Base-by-base conservation (phyloP, 2,797 vertebrate genomes). In the Knipowitschia caucasica region DNA sequence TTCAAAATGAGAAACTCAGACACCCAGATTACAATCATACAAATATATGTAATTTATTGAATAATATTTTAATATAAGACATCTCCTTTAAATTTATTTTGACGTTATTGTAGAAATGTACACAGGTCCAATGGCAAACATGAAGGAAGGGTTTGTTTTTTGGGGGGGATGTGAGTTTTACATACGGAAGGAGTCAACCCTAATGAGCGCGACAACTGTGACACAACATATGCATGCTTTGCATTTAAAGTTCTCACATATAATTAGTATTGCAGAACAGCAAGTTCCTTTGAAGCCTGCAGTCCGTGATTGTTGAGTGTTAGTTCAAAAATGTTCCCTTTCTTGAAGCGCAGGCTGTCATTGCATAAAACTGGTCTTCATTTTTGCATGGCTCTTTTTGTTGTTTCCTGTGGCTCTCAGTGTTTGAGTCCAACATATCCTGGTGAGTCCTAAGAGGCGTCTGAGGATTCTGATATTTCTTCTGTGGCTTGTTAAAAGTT, bases 41-140 rank as follows among this genome's bases (percentile, higher is more conserved):
- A 91, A 92, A 92, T 91, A 90, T 91, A 90, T 86, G 87, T 87
- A 81, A 86, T 77, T 89, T 86, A 90, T 89, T 91, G 83, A 86
- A 77, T 89, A 88, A 72, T 90, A 88, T 87, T 79, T 59, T 81
- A 80, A 73, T 83, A 78, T 88, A 83, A 81, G 82, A 87, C 75
- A 68, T 72, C 76, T 86, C 73, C 77, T 77, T 84, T 82, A 58
- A 73, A 69, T 79, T 77, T 69, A 83, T 58, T 54, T 73, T 69
- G 72, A 73, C 81, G 80, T 78, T 72, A 75, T 72, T 81, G 78
- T 86, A 87, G 82, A 89, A 89, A 90, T 84, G 66, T 78, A 85
- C 77, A 85, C 81, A 81, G 79, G 62, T 81, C 66, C 67, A 77
- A 78, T 83, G 78, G 58, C 63, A 75, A 73, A 77, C 69, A 65